Evolutionary conservation across 2,113 vertebrate species (phyloP).

Genomic region (Eidolon helvum): DNA sequence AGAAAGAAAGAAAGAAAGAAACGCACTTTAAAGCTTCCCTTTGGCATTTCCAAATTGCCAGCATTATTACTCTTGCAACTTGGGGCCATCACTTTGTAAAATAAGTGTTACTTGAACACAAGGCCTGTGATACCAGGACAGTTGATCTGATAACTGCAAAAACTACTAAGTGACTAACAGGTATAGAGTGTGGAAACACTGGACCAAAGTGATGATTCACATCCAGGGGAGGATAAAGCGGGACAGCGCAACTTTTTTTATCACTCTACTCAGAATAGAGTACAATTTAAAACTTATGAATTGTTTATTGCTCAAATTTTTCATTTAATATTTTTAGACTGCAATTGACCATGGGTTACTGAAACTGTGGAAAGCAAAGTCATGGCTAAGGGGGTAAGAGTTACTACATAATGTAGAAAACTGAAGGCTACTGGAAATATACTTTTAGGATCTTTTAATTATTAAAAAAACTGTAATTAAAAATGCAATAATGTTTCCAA

Average conservation of each 20-base stretch:
- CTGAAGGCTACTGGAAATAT: neutral
- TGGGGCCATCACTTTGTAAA: neutral
- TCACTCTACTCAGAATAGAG: neutral
- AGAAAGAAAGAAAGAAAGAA: too few relatives aligned
- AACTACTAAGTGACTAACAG: too few relatives aligned
- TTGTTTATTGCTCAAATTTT: neutral
- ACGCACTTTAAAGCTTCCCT: neutral
- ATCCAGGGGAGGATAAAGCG: neutral
- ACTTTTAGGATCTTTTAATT: neutral
- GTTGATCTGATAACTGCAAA: neutral
- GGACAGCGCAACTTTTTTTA: neutral
- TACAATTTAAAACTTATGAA: neutral
- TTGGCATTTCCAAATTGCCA: neutral
- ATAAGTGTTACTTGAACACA: neutral
- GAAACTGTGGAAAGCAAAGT: neutral
- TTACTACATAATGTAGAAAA: neutral
- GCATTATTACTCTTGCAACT: neutral
- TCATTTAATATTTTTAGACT: neutral
- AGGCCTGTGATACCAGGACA: neutral
- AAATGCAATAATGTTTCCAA: neutral
- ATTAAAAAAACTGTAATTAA: neutral
- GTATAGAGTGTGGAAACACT: neutral
- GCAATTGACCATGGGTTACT: neutral
- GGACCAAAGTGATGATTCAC: neutral
- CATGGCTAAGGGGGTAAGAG: too few relatives aligned